Base-by-base conservation (phyloP, 2,888 invertebrate genomes). In the Archaeoteleia sp. region DNA sequence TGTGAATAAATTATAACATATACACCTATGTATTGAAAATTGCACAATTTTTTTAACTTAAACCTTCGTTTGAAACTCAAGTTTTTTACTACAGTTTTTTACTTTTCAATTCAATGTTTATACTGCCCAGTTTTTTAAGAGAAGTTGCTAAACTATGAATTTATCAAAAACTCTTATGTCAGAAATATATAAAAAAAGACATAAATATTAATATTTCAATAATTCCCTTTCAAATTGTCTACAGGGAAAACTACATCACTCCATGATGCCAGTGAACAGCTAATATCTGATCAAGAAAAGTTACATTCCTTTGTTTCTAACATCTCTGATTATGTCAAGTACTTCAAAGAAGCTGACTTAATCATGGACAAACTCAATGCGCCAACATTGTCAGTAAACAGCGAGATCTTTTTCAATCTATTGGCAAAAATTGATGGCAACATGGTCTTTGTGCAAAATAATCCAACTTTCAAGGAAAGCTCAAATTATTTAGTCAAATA, bases 221-320 rank as follows among this genome's bases (percentile, higher is more conserved):
- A n/a, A n/a, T n/a, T n/a, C n/a, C n/a, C n/a, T n/a, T n/a, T n/a
- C n/a, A n/a, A n/a, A n/a, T n/a, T n/a, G n/a, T n/a, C n/a, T 15
- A 37, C 42, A 65, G 65, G 67, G 12, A 97, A 97, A 87, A 98
- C 97, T 0, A 95, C 94, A 82, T 94, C 95, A 0, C 86, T 98
- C 2, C 96, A 98, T 82, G 91, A 90, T 61, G 94, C 95, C 71
- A 97, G 97, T 83, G 96, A 97, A 79, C 94, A 97, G 79, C 87
- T 98, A 4, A 89, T 97, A 67, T 92, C 93, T 1, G 96, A 97
- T 81, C 97, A 97, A 87, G 92, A 91, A 45, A 91, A 92, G 74
- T 87, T 98, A 4, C 93, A 94, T 74, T 89, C 89, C 71, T 91
- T 94, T 67, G 93, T 93, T 70, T 91, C 93, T 67, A 92, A 91